These are phyloP conservation scores for Agriotes lineatus DNA, from an alignment of 2,888 invertebrate genomes.

Conservation along the genomic window DNA sequence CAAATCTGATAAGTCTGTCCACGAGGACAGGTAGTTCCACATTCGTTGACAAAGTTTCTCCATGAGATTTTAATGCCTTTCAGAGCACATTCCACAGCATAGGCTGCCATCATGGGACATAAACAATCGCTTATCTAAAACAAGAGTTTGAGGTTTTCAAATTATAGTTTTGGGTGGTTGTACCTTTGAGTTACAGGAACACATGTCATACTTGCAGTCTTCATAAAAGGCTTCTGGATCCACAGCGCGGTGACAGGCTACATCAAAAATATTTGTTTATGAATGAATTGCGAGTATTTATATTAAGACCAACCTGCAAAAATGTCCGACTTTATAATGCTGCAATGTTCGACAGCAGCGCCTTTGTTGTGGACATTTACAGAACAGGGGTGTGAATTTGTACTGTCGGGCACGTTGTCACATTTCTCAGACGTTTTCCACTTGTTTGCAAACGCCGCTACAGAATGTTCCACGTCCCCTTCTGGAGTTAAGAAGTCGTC, in stretches of 20 bases:
- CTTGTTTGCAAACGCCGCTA: conserved; percentile 86
- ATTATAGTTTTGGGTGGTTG: no score
- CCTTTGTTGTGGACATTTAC: conserved; percentile 78
- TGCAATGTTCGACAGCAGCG: conserved; percentile 80
- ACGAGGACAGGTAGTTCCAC: conserved; percentile 82
- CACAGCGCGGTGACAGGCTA: conserved; percentile 85
- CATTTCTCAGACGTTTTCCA: conserved; percentile 89
- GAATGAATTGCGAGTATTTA: background rate
- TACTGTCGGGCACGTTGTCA: conserved; percentile 70
- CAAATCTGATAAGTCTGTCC: conserved; percentile 88
- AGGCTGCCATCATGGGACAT: conserved; percentile 86
- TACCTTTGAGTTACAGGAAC: conserved; percentile 76
- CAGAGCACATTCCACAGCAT: conserved; percentile 84
- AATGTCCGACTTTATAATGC: conserved; percentile 73
- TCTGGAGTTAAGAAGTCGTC: conserved; percentile 91
- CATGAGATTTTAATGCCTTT: conserved; percentile 81
- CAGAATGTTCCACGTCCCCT: conserved; percentile 85
- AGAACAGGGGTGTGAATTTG: conserved; percentile 79
- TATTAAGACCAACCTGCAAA: conserved; percentile 71
- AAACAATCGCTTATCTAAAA: conserved; percentile 70
- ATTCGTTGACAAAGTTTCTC: conserved; percentile 81
- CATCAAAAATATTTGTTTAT: background rate
- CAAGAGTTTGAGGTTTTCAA: no score
- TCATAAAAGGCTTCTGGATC: conserved; percentile 84
- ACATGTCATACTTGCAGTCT: conserved; percentile 89